Conservation (phyloP, 2,888 invertebrate species). For the Cephalotes varians region DNA sequence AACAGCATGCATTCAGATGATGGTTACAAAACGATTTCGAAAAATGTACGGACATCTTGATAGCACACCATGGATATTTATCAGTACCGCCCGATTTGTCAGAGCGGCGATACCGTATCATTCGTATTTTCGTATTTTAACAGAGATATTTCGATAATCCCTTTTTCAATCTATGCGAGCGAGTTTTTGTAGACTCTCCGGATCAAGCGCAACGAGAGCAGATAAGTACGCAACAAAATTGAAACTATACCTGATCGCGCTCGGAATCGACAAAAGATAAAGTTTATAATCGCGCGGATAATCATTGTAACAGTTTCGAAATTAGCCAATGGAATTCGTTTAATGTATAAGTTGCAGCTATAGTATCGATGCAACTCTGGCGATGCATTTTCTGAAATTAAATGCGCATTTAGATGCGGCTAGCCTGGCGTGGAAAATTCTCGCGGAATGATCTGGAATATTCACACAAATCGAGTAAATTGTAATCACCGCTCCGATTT, state of each 20-base stretch:
- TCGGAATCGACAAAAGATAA: conserved; percentile 21
- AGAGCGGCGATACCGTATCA: conserved; percentile 18
- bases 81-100: conserved; percentile 41
- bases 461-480: conserved; percentile 3
- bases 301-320: conserved; percentile 19
- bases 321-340: conserved; percentile 42
- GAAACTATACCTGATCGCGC: background rate
- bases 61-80: conserved; percentile 12
- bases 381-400: conserved; percentile 43
- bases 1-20: conserved; percentile 1
- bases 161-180: conserved; percentile 30
- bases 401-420: conserved; percentile 19
- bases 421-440: conserved; percentile 23
- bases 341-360: background rate
- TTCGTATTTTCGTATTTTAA: conserved; percentile 30
- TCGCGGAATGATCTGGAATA: conserved; percentile 5
- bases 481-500: conserved; percentile 28
- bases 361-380: background rate
- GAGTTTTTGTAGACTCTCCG: conserved; percentile 42
- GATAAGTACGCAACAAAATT: conserved; percentile 37
- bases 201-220: conserved; percentile 21
- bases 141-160: conserved; percentile 40
- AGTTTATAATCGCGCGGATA: conserved; percentile 42
- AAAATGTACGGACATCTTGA: conserved; percentile 47
- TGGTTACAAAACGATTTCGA: background rate